These are phyloP conservation scores for Sphyrna mokarran DNA, from an alignment of 2,113 vertebrate genomes.

Conservation along the genomic window DNA sequence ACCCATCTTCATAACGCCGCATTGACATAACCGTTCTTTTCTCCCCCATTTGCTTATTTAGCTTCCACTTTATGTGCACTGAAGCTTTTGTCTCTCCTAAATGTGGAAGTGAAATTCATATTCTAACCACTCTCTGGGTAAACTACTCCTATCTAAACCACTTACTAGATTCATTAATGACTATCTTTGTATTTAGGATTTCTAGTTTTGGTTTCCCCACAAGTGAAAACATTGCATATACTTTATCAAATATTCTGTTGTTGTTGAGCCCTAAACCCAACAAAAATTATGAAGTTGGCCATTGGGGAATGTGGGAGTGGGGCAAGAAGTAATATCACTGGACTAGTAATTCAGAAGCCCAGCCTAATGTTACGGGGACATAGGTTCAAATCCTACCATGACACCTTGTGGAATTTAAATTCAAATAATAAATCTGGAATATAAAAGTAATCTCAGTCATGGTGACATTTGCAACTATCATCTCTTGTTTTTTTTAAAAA, in stretches of 20 bases:
- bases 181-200: background rate
- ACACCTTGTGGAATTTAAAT: too few species aligned
- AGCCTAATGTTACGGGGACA: too few species aligned
- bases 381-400: too few species aligned
- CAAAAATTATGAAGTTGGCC: background rate
- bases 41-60: background rate
- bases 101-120: background rate
- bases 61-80: background rate
- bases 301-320: too few species aligned
- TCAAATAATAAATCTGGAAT: too few species aligned
- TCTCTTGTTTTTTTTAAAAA: too few species aligned
- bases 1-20: background rate
- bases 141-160: background rate
- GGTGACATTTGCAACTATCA: too few species aligned
- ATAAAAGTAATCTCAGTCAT: too few species aligned
- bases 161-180: background rate
- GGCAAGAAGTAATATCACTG: too few species aligned
- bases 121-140: background rate
- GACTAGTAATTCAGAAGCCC: too few species aligned
- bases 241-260: background rate
- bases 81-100: background rate
- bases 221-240: background rate
- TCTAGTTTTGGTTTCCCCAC: background rate
- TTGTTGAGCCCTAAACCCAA: background rate
- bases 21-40: background rate